Base-by-base conservation (phyloP, 2,888 invertebrate species). In the Scaptomyza polygonia region DNA sequence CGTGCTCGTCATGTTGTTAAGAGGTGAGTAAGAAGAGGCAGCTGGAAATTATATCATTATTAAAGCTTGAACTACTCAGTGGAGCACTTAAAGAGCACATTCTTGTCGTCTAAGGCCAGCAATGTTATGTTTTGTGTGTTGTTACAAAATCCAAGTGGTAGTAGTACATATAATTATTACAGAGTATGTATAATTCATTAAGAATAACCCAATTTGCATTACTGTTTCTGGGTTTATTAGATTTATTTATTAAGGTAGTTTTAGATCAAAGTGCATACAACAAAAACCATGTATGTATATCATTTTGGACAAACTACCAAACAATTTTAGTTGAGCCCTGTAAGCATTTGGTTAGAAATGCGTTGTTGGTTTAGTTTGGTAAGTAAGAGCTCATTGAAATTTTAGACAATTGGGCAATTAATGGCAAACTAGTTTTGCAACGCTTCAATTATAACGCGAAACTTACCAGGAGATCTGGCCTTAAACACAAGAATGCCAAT, bases 391-490 rank as follows among this genome's bases (percentile, higher is more conserved):
- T 54, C 43, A 57, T 76, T 53, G 21, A 21, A 21, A 59, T 48
- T 54, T 48, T 52, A 43, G 11, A 36, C 39, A 27, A 62, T 39
- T 25, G 30, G 14, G 43, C 36, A 52, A 32, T 54, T 57, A 44
- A 29, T 56, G 40, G 44, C 55, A 43, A 43, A 32, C 55, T 54
- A 61, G 12, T 54, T 58, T 62, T 63, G 48, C 47, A 61, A 54
- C 69, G 70, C 63, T 51, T 72, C 66, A 55, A 58, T 66, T 55
- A 81, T 82, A 87, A 87, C 91, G 90, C 91, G 88, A 89, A 83
- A 94, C 94, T 94, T 94, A 94, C 94, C 94, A 94, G 93, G 93
- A 94, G 93, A 93, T 94, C 94, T 94, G 94, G 94, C 94, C 94
- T 94, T 93, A 94, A 94, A 94, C 94, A 94, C 94, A 94, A 94